Base-by-base conservation (phyloP, 2,797 vertebrate species). In the Sebastes cheni region DNA sequence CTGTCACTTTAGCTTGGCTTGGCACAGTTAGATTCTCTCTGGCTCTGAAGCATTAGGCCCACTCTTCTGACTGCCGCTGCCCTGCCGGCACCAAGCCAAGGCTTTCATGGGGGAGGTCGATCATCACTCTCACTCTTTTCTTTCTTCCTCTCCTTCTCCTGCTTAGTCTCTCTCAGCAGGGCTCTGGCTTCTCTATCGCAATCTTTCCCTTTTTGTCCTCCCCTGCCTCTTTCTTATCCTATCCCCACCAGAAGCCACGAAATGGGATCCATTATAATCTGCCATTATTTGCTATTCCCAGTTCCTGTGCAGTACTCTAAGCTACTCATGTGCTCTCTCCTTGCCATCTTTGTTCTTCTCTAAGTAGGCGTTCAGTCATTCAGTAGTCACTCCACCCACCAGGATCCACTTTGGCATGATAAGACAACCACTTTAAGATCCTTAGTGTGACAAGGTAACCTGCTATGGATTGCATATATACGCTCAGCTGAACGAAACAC, bases 1-100 rank as follows among this genome's bases (percentile, higher is more conserved):
- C 94, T 93, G 94, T 95, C 93, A 91, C 89, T 92, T 91, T 84
- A 89, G 92, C 90, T 91, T 86, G 90, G 88, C 86, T 92, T 86
- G 90, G 92, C 91, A 89, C 89, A 80, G 82, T 83, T 76, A 85
- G 85, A 89, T 80, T 87, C 86, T 90, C 87, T 54, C 69, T 82
- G 86, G 89, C 90, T 91, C 90, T 75, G 82, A 86, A 87, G 91
- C 88, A 84, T 88, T 87, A 89, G 86, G 71, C 84, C 89, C 88
- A 86, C 83, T 92, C 77, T 62, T 90, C 88, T 81, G 91, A 90
- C 89, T 91, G 88, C 85, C 62, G 42, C 82, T 84, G 92, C 89
- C 92, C 91, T 86, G 84, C 65, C 78, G 89, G 91, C 89, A 71
- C 77, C 22, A 2, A 79, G 87, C 92, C 88, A 93, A 91, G 68